Base-by-base conservation (phyloP, 2,888 invertebrate species). In the Seladonia tumulorum region DNA sequence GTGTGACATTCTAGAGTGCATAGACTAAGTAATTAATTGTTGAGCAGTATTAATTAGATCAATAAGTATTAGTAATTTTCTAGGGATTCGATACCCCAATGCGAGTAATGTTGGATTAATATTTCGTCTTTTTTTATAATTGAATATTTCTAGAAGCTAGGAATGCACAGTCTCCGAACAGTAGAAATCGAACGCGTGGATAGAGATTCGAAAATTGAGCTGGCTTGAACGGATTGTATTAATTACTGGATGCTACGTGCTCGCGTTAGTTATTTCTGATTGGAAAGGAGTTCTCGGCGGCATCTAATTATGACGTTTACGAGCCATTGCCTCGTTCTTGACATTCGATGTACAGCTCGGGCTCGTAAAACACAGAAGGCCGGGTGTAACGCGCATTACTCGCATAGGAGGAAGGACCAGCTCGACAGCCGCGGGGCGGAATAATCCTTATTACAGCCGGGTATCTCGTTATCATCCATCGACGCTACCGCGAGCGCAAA, bases 371-470 rank as follows among this genome's bases (percentile, higher is more conserved):
- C 85, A 75, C 71, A 63, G 60, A 83, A 39, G 45, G 71, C 73
- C 57, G 83, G 76, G 63, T 35, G 68, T 39, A 73, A 71, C 66
- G 42, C 14, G 78, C 53, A 60, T 82, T 49, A 81, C 71, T 74
- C 77, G 82, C 79, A 81, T 49, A 74, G 66, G 79, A 75, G 76
- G 81, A 74, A 79, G 84, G 79, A 49, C 81, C 78, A 78, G 78
- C 82, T 72, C 76, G 78, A 79, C 81, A 80, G 57, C 76, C 73
- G 83, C 72, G 53, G 78, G 66, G 76, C 79, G 75, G 73, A 88
- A 88, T 83, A 86, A 86, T 85, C 87, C 85, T 88, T 88, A 88
- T 89, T 89, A 88, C 88, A 72, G 87, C 85, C 88, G 80, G 87
- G 77, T 85, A 86, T 88, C 86, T 88, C 87, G 84, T 89, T 89